Evolutionary conservation across 2,888 invertebrate genomes (phyloP), one percentile per base, ranked within the genome.

Genomic region (Ligdia adustata): DNA sequence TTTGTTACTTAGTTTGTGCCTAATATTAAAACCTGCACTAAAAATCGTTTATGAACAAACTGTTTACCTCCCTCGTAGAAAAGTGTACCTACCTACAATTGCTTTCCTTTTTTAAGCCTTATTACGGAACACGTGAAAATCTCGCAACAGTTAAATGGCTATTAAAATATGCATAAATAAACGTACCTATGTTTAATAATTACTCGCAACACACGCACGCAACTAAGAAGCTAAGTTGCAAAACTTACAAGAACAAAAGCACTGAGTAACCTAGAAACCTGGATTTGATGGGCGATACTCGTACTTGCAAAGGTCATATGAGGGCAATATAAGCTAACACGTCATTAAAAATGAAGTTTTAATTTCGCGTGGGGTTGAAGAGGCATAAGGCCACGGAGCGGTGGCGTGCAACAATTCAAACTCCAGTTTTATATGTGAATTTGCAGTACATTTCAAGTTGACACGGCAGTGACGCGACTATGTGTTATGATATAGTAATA

Each of bases 311-410:
- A 18, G 18, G 24, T 44, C 38, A 40, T 29, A 13, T 24, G 27
- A 16, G 38, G 54, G 62, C 65, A 68, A 67, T 77, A 77, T 77
- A n/a, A n/a, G 73, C 73, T 73, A 77, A 76, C 79, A 79, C 72
- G 69, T 82, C 79, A 83, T 83, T 84, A 84, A 84, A 85, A 79
- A 85, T 86, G 79, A 75, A 84, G 75, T 75, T 83, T 80, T 79
- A 80, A 83, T 82, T 83, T 79, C 73, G 67, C 72, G 67, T 60
- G 35, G 68, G 22, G 48, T 15, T 37, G 18, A 9, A 37, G 41
- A 9, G 27, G 11, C n/a, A 16, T 15, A n/a, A 18, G 18, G 31
- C 27, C 13, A 27, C 16, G 11, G 18, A 26, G 33, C 28, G 34
- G 12, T 13, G 7, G 18, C 33, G 33, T 34, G 12, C 13, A 12